These are phyloP conservation scores for Paratilapia polleni DNA, from an alignment of 2,113 vertebrate species.

Conservation along the genomic window DNA sequence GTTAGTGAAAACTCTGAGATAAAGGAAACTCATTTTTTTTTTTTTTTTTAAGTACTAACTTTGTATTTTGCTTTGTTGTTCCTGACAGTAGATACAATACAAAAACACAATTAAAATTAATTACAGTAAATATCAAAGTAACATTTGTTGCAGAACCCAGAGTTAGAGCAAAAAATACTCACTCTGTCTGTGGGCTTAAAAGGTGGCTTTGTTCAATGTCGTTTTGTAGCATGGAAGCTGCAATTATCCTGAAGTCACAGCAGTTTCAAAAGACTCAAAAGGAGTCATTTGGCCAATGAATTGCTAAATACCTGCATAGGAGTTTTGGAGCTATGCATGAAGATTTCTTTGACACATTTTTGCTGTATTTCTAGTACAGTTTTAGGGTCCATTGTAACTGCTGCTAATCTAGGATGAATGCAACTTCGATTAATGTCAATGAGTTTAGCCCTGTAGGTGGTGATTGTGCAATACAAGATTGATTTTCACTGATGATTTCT, in stretches of 20 bases:
- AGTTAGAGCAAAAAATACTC: background rate
- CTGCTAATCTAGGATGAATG: background rate
- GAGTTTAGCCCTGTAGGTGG: background rate
- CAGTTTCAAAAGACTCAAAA: background rate
- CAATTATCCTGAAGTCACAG: background rate
- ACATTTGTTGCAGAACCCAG: background rate
- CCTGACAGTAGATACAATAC: background rate
- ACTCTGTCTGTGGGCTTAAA: background rate
- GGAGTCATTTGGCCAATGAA: background rate
- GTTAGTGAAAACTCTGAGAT: too few species aligned
- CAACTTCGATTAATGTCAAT: background rate
- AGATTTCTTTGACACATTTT: background rate
- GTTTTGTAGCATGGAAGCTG: background rate
- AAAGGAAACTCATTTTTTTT: too few species aligned
- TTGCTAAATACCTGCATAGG: background rate
- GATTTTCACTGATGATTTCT: background rate
- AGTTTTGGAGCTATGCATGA: background rate
- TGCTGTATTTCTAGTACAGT: background rate
- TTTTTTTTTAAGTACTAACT: background rate
- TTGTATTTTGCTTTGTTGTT: background rate
- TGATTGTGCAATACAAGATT: background rate
- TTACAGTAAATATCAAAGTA: background rate
- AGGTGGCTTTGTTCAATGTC: background rate
- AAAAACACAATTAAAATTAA: conserved; percentile 2
- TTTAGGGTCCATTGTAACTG: accelerated